These are phyloP conservation scores for Peromyscus attwateri DNA, from an alignment of 2,797 vertebrate genomes.

Conservation along the genomic window DNA sequence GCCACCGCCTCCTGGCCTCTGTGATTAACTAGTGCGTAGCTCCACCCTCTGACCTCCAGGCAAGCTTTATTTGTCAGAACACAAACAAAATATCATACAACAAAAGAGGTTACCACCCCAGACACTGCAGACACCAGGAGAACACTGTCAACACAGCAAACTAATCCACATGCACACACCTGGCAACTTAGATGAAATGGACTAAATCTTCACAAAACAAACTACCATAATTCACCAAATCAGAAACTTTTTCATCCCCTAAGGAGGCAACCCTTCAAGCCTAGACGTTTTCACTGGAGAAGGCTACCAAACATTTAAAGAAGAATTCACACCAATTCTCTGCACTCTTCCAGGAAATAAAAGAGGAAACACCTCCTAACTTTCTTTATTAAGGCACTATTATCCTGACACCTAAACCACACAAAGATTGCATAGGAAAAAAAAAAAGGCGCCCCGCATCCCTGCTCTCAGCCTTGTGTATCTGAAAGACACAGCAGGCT, in stretches of 20 bases:
- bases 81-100: no score
- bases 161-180: not conserved
- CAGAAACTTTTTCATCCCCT: slow-evolving; percentile 44
- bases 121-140: not conserved
- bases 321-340: slow-evolving; percentile 40
- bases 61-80: no score
- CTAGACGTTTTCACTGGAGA: slow-evolving; percentile 16
- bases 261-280: slow-evolving; percentile 10
- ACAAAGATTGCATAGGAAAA: slow-evolving; percentile 31
- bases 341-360: slow-evolving; percentile 52
- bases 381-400: slow-evolving; percentile 47
- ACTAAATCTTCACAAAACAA: slow-evolving; percentile 41
- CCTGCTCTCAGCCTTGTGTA: slow-evolving; percentile 3
- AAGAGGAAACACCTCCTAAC: slow-evolving; percentile 54
- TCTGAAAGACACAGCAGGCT: slow-evolving; percentile 39
- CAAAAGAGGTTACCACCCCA: not conserved
- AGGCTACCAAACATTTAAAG: slow-evolving; percentile 56
- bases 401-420: slow-evolving; percentile 59
- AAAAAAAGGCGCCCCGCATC: not conserved
- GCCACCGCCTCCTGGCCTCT: no score
- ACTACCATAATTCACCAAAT: slow-evolving; percentile 33
- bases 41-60: no score
- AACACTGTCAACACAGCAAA: slow-evolving; percentile 4
- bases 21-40: no score
- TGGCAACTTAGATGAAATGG: slow-evolving; percentile 48